Percentiles rank a stretch among this genome's conserved stretches.
Conservation (phyloP, 2,888 invertebrate species). For the Sturmia bella region DNA sequence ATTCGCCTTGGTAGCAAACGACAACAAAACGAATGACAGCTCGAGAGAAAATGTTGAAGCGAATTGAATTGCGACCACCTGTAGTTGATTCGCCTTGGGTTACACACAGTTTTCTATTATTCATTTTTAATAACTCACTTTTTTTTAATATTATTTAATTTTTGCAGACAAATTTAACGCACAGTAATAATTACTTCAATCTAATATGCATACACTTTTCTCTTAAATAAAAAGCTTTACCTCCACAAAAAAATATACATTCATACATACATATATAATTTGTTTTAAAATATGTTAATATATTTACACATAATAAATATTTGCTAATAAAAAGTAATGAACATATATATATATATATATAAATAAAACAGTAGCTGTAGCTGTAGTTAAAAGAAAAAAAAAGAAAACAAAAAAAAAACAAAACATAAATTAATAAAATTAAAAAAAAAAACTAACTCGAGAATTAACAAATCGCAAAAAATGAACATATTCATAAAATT, state of each 20-base stretch:
- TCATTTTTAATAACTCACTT: too few relatives aligned
- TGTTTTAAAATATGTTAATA: constrained; percentile 53
- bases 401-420: constrained; percentile 47
- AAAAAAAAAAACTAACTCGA: constrained; percentile 45
- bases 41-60: too few relatives aligned
- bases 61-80: too few relatives aligned
- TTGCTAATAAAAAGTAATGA: constrained; percentile 41
- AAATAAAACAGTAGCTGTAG: constrained; percentile 66
- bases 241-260: constrained; percentile 39
- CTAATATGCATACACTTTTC: background rate
- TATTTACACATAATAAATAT: constrained; percentile 37
- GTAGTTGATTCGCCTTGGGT: too few relatives aligned
- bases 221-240: constrained; percentile 45
- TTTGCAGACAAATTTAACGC: constrained; percentile 40
- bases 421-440: constrained; percentile 37
- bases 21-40: too few relatives aligned
- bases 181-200: constrained; percentile 34
- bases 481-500: constrained; percentile 68
- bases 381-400: constrained; percentile 62
- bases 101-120: too few relatives aligned
- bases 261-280: constrained; percentile 5
- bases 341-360: constrained; percentile 46
- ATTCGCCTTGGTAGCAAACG: too few relatives aligned
- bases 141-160: too few relatives aligned
- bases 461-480: constrained; percentile 50